Base-by-base conservation (phyloP, 2,113 vertebrate species). In the Phasianus colchicus region DNA sequence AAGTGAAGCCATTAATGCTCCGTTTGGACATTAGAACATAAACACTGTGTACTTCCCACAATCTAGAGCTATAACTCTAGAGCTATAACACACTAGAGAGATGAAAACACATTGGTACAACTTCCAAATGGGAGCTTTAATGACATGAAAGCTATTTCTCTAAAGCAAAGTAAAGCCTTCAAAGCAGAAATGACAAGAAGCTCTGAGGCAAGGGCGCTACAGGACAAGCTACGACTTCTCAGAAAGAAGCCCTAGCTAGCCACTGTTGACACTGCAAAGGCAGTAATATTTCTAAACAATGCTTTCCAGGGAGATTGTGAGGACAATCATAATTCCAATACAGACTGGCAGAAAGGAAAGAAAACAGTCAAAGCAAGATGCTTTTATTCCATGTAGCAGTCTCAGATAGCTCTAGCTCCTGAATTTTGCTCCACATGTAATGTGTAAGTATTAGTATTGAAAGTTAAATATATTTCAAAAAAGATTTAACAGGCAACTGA, bases 1-100 rank as follows among this genome's bases (percentile, higher is more conserved):
- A 69, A 72, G 0, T 42, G 10, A 94, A 71, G 60, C 58, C 50
- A 30, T 6, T 87, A 71, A 86, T 0, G 27, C 76, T 19, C 11
- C 60, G 30, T 77, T 63, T 72, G 30, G 25, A 94, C 13, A 81
- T 88, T 74, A 75, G 34, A 91, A 96, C 10, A 65, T 48, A 92
- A 80, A 86, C 58, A 47, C 30, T 67, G 7, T 27, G 21, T 76
- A 86, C 77, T 88, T 90, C 61, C 55, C 82, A 91, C 61, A 76
- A 45, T 83, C 75, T 70, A 32, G 34, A 85, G 93, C 30, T 30
- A 76, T 48, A 75, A 10, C 15, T 83, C 75, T 70, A 32, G 34
- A 85, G 93, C 30, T 30, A 76, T 48, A 75, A 10, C 15, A 58
- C 48, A 27, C 14, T 47, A 89, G 32, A 32, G 36, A 83, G 27